These are phyloP conservation scores for Zootoca vivipara DNA, from an alignment of 2,113 vertebrate genomes.

Conservation along the genomic window DNA sequence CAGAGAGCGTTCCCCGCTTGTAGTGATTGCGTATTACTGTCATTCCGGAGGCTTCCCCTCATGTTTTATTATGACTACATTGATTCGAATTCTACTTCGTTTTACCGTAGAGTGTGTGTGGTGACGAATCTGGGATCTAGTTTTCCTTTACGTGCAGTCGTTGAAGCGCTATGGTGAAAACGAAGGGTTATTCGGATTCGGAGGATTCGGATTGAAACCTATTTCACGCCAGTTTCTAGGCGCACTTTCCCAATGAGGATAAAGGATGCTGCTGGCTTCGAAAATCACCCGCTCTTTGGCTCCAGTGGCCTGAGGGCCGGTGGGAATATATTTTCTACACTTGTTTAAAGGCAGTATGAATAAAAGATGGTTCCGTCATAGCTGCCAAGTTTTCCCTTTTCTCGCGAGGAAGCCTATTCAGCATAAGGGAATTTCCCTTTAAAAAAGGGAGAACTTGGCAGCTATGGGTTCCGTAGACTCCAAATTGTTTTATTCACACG, in stretches of 20 bases:
- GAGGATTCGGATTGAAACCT: not conserved
- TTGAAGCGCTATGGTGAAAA: too few relatives aligned
- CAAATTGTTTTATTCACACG: not conserved
- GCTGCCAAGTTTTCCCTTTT: too few relatives aligned
- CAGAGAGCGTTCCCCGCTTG: not conserved
- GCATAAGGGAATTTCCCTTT: too few relatives aligned
- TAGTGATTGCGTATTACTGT: not conserved
- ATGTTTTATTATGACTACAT: not conserved
- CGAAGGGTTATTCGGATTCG: not conserved
- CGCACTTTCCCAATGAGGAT: too few relatives aligned
- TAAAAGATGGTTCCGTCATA: not conserved
- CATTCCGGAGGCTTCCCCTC: not conserved
- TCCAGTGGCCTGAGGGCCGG: not conserved
- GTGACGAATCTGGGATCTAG: not conserved
- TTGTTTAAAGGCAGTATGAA: not conserved
- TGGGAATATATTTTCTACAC: not conserved
- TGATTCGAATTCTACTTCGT: not conserved
- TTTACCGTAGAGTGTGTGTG: not conserved
- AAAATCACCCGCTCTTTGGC: not conserved
- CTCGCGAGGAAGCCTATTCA: too few relatives aligned
- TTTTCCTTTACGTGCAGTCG: not conserved
- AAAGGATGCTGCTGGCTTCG: not conserved
- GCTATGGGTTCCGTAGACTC: not conserved
- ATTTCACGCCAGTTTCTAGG: not conserved
- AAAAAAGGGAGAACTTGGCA: too few relatives aligned